Conservation (phyloP, 2,888 invertebrate genomes). For the Drosophila pegasa region DNA sequence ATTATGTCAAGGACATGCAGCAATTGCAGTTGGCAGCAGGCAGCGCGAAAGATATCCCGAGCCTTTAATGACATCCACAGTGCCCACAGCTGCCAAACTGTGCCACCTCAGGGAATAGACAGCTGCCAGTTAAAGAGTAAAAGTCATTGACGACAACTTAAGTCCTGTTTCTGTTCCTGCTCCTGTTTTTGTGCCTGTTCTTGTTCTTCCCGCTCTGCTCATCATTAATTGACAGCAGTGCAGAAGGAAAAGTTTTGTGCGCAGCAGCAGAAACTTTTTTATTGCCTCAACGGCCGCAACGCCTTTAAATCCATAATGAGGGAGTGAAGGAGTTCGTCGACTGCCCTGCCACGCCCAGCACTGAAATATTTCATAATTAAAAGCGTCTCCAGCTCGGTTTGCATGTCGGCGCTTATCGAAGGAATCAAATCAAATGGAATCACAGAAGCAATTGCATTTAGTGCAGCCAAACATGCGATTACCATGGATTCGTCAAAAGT, state of each 20-base stretch:
- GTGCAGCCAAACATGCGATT: slow-evolving; percentile 74
- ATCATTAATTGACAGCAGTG: slow-evolving; percentile 50
- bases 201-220: too few relatives aligned
- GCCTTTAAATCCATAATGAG: slow-evolving; percentile 65
- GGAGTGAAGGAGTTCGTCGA: slow-evolving; percentile 63
- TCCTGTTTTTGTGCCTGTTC: too few relatives aligned
- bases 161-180: too few relatives aligned
- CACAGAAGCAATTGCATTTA: slow-evolving; percentile 61
- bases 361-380: slow-evolving; percentile 65
- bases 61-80: slow-evolving; percentile 47
- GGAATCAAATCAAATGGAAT: slow-evolving; percentile 44
- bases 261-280: slow-evolving; percentile 44
- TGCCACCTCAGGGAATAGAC: slow-evolving; percentile 54
- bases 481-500: neutral
- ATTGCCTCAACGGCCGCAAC: slow-evolving; percentile 41
- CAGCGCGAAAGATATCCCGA: slow-evolving; percentile 31
- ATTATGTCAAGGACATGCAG: slow-evolving; percentile 76
- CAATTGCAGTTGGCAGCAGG: slow-evolving; percentile 35
- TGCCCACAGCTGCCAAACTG: slow-evolving; percentile 10
- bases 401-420: slow-evolving; percentile 62
- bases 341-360: slow-evolving; percentile 28
- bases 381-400: slow-evolving; percentile 42
- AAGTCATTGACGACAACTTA: slow-evolving; percentile 68
- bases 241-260: slow-evolving; percentile 30
- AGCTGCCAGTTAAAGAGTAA: slow-evolving; percentile 77